Conservation (phyloP, 2,797 vertebrate genomes). For the Neomorphus geoffroyi region DNA sequence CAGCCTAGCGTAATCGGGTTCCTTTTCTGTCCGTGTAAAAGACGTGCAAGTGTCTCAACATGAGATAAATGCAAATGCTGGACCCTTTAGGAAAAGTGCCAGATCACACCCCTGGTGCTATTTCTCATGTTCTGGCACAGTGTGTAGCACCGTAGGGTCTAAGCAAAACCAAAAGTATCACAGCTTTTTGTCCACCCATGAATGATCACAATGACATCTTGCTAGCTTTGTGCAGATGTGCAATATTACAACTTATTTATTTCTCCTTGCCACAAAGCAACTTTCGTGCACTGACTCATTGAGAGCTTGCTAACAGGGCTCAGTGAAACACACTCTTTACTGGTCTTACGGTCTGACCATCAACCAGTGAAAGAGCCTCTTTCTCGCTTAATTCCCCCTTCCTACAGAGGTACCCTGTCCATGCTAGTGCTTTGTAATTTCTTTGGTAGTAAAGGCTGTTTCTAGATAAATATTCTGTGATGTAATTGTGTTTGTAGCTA, state of each 20-base stretch:
- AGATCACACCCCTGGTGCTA: conserved; percentile 82
- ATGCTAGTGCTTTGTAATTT: conserved; percentile 62
- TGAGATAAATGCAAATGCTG: conserved; percentile 65
- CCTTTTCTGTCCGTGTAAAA: neutral
- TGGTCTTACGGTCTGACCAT: conserved; percentile 20
- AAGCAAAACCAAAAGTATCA: conserved; percentile 73
- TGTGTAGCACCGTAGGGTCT: conserved; percentile 77
- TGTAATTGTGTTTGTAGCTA: conserved; percentile 63
- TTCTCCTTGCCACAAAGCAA: conserved; percentile 30
- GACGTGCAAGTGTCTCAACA: neutral
- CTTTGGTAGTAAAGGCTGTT: conserved; percentile 59
- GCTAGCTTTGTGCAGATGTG: conserved; percentile 50
- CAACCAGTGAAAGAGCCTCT: conserved; percentile 3
- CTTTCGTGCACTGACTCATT: conserved; percentile 40
- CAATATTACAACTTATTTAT: conserved; percentile 28
- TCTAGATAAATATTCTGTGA: conserved; percentile 65
- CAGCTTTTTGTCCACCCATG: conserved; percentile 62
- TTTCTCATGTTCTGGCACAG: conserved; percentile 81
- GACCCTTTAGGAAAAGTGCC: conserved; percentile 75
- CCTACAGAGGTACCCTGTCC: conserved; percentile 59
- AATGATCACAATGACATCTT: conserved; percentile 40
- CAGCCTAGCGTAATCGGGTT: conserved; percentile 35
- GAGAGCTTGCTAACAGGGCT: conserved; percentile 59
- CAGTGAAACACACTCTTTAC: conserved; percentile 27
- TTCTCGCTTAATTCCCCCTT: conserved; percentile 34